Evolutionary conservation across 2,797 vertebrate species (phyloP), one percentile per base, ranked within the genome.

Genomic region (Toxotes lorentzi): DNA sequence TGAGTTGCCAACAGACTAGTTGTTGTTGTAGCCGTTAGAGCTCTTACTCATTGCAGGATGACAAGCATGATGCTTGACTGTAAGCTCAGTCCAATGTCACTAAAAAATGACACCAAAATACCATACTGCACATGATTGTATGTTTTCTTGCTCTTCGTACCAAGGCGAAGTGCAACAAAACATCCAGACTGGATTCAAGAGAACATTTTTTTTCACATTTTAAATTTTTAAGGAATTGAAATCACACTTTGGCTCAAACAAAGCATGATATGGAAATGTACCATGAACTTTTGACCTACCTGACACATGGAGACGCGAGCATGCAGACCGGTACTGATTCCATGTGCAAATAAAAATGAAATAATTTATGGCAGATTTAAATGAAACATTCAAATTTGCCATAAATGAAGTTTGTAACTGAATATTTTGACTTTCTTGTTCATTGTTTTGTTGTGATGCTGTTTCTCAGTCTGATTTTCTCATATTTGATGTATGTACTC

Each of bases 201-300:
- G 32, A 40, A 57, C 11, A 12, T 70, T 51, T 54, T 61, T 50
- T 34, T 61, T 58, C 53, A 51, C 43, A 35, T 53, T 40, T 21
- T 43, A 53, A 23, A 13, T 69, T 59, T 70, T 73, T 24, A 47
- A 76, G 41, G 41, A 74, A 48, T 34, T 56, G 23, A 73, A 67
- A 54, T 41, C 50, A 51, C 41, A 70, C 24, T 60, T 32, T 19
- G 51, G 24, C 38, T 70, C 27, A 73, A 68, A 63, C 51, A 13
- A 82, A 73, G 50, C 60, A 78, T 67, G 54, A 61, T 66, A n/a
- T 78, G 73, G 53, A 69, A 70, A 70, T 67, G 72, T 75, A 62
- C 71, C 50, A 78, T 67, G 69, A 73, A 61, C 71, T 74, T 67
- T 47, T 27, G 14, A n/a, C 23, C 5, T 41, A 14, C 4, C 9